Base-by-base conservation (phyloP, 2,888 invertebrate genomes). In the Leptopterna dolabrata region DNA sequence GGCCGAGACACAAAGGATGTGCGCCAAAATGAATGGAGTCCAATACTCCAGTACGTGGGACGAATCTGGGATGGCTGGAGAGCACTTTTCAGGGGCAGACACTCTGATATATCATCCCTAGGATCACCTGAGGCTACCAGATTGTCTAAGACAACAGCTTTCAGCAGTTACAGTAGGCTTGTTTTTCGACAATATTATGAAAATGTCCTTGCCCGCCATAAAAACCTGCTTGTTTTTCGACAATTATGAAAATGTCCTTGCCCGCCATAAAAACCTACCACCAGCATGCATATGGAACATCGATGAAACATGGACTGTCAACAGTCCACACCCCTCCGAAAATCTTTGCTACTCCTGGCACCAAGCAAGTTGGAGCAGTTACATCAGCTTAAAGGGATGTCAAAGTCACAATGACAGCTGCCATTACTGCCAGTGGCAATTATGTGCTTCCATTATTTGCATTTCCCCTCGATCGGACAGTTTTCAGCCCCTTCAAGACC, bases 381-480 rank as follows among this genome's bases (percentile, higher is more conserved):
- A 90, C 90, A 9, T 91, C 90, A 9, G 90, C 89, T 14, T 90
- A 91, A 88, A 87, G 90, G 83, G 90, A 51, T 90, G 14, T n/a
- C n/a, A n/a, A n/a, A n/a, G 90, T 90, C 0, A 90, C 90, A 0
- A 27, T 90, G 55, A 88, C 88, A 41, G 3, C 87, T 11, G 88
- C 89, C 24, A 89, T 90, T 6, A 89, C 78, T 88, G 90, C 90
- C 24, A 73, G 55, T 36, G 90, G 90, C n/a, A n/a, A n/a, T n/a
- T n/a, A n/a, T n/a, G n/a, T n/a, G n/a, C n/a, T n/a, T n/a, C n/a
- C n/a, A n/a, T 87, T 89, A 30, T 89, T 90, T 45, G 88, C 90
- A 19, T 90, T 90, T 78, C 90, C 90, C 30, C 86, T 76, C 24
- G 30, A 76, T 36, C 29, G 76, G 16, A 30, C 29, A 41, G 76